Evolutionary conservation across 2,888 invertebrate genomes (phyloP).

Genomic region (Anaspis maculata): DNA sequence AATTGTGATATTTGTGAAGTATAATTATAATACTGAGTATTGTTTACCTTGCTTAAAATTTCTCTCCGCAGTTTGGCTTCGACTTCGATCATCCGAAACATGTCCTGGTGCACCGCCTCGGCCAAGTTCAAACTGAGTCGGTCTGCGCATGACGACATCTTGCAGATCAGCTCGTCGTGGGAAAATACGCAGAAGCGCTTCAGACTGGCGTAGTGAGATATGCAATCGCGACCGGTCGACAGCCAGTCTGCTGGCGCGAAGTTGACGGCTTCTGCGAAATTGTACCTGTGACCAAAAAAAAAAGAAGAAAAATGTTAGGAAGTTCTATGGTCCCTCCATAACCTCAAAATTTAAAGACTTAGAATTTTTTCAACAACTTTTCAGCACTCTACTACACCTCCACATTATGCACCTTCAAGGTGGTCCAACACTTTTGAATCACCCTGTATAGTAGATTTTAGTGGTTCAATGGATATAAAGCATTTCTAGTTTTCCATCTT

Average conservation of each 20-base stretch:
- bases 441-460: no score
- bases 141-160: slow-evolving; percentile 87
- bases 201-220: slow-evolving; percentile 86
- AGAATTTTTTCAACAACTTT: no score
- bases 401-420: no score
- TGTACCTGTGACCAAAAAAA: no score
- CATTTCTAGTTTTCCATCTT: no score
- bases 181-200: slow-evolving; percentile 96
- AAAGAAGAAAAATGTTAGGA: no score
- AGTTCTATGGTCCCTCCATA: background rate
- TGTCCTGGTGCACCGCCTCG: slow-evolving; percentile 83
- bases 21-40: no score
- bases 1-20: no score
- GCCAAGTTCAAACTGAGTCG: slow-evolving; percentile 81
- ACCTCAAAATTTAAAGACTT: slow-evolving; percentile 3
- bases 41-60: slow-evolving; percentile 65
- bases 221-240: slow-evolving; percentile 88
- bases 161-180: slow-evolving; percentile 96
- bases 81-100: slow-evolving; percentile 81
- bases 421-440: no score
- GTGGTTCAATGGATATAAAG: no score
- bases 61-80: slow-evolving; percentile 70
- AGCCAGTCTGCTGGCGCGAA: slow-evolving; percentile 99
- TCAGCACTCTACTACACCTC: no score
- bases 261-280: slow-evolving; percentile 99